phyloP scores from a whole-genome alignment of 2,113 vertebrate species.

The Salminus brasiliensis region DNA sequence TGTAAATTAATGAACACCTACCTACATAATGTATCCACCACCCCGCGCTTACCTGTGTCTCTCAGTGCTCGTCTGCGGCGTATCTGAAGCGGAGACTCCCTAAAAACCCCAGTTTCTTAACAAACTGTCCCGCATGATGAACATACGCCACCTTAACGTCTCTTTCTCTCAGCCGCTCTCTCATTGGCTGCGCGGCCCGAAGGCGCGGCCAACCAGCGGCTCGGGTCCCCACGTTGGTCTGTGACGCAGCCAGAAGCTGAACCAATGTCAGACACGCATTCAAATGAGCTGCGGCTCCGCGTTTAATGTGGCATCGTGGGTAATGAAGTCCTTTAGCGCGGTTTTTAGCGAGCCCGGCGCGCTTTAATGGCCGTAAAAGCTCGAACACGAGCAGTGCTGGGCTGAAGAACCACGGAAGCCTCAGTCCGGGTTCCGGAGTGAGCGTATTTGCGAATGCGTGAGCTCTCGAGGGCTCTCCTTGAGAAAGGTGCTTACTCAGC shows the following conservation, averaged over 20 bases:
- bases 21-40: neutral
- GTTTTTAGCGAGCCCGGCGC: neutral
- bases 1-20: neutral
- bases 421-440: neutral
- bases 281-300: neutral
- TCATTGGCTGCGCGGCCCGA: conserved; percentile 36
- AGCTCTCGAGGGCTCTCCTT: neutral
- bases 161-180: conserved; percentile 12
- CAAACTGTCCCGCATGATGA: neutral
- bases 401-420: neutral
- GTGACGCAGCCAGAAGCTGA: conserved; percentile 14
- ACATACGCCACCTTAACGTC: conserved; percentile 52
- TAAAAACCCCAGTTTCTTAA: neutral
- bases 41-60: neutral
- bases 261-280: conserved; percentile 33
- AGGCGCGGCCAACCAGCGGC: conserved; percentile 35
- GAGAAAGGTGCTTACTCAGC: conserved; percentile 28
- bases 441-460: conserved; percentile 20
- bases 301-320: conserved; percentile 36
- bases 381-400: neutral
- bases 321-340: conserved; percentile 39
- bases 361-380: neutral
- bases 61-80: no score
- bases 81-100: neutral
- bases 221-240: conserved; percentile 54